These are phyloP conservation scores for Pocillopora meandrina DNA, from an alignment of 92 coral and sea anemone genomes.

Conservation along the genomic window DNA sequence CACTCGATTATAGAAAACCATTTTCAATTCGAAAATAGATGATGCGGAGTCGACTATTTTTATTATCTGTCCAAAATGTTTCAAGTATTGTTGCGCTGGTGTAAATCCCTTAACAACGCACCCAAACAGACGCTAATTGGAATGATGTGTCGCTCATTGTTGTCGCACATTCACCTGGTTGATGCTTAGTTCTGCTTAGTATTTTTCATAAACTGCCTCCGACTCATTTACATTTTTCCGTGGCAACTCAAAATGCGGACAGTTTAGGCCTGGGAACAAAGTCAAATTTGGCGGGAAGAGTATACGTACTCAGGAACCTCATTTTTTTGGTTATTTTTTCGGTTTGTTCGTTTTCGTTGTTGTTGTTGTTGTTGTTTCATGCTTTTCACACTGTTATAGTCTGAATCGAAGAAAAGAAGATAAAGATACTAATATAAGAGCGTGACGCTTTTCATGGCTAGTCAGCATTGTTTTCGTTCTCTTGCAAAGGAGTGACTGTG, in stretches of 20 bases:
- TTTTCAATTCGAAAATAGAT: neutral
- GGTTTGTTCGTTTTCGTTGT: too few species aligned
- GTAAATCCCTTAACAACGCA: slow-evolving; percentile 15
- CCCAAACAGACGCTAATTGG: slow-evolving; percentile 3
- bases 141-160: neutral
- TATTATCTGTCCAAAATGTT: neutral
- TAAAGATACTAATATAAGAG: too few species aligned
- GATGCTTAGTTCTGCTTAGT: neutral
- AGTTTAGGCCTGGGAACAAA: neutral
- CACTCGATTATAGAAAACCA: neutral
- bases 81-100: neutral
- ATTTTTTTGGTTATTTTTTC: too few species aligned
- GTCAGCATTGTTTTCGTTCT: too few species aligned
- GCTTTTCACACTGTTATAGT: too few species aligned
- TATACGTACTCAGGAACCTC: too few species aligned
- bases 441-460: too few species aligned
- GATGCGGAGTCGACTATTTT: neutral
- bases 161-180: slow-evolving; percentile 35
- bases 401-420: too few species aligned
- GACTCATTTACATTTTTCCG: slow-evolving; percentile 8
- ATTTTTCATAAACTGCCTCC: neutral
- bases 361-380: too few species aligned
- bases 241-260: neutral
- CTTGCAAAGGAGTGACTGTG: too few species aligned
- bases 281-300: neutral